Percentiles rank a stretch among this genome's conserved stretches.
phyloP scores from a whole-genome alignment of 2,113 vertebrate species.

The Protobothrops mucrosquamatus region DNA sequence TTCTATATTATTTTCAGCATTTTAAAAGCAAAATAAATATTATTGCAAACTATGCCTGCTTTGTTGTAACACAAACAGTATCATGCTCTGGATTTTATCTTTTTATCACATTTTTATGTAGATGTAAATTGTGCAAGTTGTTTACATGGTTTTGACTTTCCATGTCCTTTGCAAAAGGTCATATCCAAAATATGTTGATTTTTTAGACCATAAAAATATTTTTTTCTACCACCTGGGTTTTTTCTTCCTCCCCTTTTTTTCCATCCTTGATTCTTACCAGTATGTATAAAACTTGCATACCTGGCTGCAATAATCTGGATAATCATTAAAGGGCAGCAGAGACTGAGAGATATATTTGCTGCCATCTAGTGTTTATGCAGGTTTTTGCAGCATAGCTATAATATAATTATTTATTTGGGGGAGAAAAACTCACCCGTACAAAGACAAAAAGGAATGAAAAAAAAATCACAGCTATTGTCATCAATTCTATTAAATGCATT shows the following conservation, averaged over 20 bases:
- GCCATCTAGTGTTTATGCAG: not conserved
- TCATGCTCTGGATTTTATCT: not conserved
- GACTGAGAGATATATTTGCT: not conserved
- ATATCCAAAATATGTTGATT: not conserved
- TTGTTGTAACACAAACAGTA: not conserved
- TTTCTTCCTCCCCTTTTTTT: not conserved
- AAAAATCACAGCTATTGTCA: constrained; percentile 35
- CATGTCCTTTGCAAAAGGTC: not conserved
- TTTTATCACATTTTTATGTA: not conserved
- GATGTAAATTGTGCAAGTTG: not conserved
- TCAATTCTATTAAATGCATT: constrained; percentile 63
- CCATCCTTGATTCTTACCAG: not conserved
- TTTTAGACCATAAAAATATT: not conserved
- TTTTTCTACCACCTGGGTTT: not conserved
- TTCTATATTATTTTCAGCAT: not conserved
- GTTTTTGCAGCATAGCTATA: not conserved
- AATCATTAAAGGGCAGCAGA: not conserved
- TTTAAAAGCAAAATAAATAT: not conserved
- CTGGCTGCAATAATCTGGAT: not conserved
- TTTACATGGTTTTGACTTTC: not conserved
- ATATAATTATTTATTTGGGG: not conserved
- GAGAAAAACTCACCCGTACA: not conserved
- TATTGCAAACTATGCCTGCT: not conserved
- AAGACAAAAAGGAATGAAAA: not conserved
- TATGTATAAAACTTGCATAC: not conserved